phyloP scores from a whole-genome alignment of 2,113 vertebrate species.

The Antechinus flavipes region DNA sequence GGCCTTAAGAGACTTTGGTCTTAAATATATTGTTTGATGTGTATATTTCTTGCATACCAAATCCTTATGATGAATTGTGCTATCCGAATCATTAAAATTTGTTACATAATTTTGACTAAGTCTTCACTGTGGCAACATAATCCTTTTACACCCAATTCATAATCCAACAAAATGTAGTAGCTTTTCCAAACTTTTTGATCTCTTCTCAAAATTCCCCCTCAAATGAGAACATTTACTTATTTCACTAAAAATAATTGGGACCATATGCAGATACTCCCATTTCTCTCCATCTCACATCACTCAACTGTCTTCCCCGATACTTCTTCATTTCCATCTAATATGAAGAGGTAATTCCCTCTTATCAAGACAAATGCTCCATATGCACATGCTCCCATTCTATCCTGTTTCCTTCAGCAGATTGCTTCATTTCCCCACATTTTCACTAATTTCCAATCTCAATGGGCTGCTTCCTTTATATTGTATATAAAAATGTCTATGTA shows the following conservation, averaged over 20 bases:
- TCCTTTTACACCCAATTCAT: background rate
- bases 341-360: background rate
- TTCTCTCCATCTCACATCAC: background rate
- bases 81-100: background rate
- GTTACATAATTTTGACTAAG: background rate
- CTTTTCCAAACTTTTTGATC: background rate
- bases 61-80: background rate
- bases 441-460: background rate
- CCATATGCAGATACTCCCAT: background rate
- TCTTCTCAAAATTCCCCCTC: background rate
- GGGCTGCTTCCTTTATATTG: background rate
- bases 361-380: background rate
- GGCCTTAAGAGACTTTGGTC: background rate
- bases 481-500: background rate
- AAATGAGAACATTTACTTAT: background rate
- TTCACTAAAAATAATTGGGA: background rate
- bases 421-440: background rate
- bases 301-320: background rate
- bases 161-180: background rate
- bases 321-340: background rate
- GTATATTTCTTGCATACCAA: background rate
- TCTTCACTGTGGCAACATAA: background rate
- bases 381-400: background rate
- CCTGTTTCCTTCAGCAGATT: background rate
- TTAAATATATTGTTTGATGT: background rate